These are phyloP conservation scores for Drosophila nebulosa DNA, from an alignment of 1,140 invertebrate genomes.

Conservation along the genomic window DNA sequence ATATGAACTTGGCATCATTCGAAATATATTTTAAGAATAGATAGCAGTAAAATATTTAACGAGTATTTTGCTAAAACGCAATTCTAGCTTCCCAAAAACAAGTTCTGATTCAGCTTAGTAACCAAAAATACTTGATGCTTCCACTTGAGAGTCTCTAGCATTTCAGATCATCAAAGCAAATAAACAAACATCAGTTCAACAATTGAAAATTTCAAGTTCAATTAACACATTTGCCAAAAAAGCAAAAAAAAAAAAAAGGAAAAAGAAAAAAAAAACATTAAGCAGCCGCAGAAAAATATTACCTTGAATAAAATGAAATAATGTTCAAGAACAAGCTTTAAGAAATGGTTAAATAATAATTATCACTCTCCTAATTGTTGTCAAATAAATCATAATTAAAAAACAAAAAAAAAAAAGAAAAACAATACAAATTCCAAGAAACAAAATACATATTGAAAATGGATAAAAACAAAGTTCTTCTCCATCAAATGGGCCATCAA, in stretches of 20 bases:
- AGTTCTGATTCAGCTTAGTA: neutral
- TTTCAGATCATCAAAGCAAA: neutral
- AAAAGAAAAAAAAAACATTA: too few species aligned
- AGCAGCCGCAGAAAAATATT: neutral
- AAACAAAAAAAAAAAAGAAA: neutral
- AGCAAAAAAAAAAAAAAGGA: neutral
- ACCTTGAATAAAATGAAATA: neutral
- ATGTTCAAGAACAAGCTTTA: neutral
- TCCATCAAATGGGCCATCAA: neutral
- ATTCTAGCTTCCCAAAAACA: neutral
- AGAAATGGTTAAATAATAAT: conserved; percentile 20
- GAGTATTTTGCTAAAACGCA: neutral
- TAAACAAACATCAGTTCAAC: neutral
- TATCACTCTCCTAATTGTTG: conserved; percentile 30
- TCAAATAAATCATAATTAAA: neutral
- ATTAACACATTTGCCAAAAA: neutral
- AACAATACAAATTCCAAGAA: neutral
- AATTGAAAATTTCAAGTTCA: conserved; percentile 1
- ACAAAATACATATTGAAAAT: neutral
- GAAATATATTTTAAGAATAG: neutral
- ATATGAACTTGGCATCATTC: neutral
- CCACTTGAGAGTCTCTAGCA: neutral
- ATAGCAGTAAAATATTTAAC: neutral
- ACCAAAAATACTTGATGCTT: neutral
- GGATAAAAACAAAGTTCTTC: neutral